Evolutionary conservation across 2,113 vertebrate species (phyloP).

Genomic region (Megaceryle maxima): DNA sequence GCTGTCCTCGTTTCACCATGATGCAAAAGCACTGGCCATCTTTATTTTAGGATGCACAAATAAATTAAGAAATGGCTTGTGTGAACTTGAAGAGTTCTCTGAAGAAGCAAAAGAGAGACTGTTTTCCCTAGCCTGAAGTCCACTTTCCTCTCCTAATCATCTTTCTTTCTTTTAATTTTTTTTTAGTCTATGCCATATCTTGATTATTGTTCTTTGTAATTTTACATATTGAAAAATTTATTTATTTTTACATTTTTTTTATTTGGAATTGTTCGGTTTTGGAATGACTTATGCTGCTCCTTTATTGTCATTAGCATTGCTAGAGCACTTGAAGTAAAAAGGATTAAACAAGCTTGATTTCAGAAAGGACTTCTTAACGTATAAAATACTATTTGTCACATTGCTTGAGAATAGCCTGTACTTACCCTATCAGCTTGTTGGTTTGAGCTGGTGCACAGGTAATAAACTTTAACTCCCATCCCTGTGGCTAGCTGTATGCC

Average conservation of each 20-base stretch:
- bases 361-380: not conserved
- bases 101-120: not conserved
- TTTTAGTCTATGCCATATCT: not conserved
- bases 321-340: conserved; percentile 1
- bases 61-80: not conserved
- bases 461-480: conserved; percentile 29
- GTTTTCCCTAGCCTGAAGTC: not conserved
- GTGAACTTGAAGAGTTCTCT: not conserved
- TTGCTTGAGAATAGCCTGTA: conserved; percentile 4
- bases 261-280: not conserved
- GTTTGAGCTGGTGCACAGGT: conserved; percentile 41
- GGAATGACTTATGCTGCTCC: not conserved
- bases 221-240: not conserved
- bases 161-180: not conserved
- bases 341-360: not conserved
- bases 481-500: not conserved
- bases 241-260: not conserved
- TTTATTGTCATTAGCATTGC: not conserved
- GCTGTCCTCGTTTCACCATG: not conserved
- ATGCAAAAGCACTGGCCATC: not conserved
- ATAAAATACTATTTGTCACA: not conserved
- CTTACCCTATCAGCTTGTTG: conserved; percentile 9
- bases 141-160: not conserved
- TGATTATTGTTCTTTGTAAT: not conserved
- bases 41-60: not conserved